Evolutionary conservation across 2,113 vertebrate species (phyloP).

Genomic region (Theristicus caerulescens): DNA sequence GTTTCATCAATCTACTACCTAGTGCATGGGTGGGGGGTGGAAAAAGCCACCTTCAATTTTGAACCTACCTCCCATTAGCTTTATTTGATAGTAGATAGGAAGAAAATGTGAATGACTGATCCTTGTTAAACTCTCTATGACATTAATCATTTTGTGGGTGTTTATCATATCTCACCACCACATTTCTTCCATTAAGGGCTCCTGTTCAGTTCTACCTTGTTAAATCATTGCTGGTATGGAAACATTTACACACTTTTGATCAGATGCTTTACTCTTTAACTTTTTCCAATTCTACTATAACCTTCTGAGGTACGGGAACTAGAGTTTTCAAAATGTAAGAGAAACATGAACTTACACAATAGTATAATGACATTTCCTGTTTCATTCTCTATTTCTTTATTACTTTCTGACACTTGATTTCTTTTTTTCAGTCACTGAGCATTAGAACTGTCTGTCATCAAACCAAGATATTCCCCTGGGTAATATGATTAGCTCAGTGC

Average conservation of each 20-base stretch:
- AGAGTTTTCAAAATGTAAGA: not conserved
- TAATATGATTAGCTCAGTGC: not conserved
- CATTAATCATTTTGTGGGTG: not conserved
- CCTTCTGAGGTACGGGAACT: fast-evolving
- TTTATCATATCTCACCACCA: not conserved
- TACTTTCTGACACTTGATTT: not conserved
- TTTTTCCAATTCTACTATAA: not conserved
- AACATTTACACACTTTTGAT: not conserved
- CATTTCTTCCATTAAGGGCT: not conserved
- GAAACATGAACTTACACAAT: not conserved
- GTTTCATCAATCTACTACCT: not conserved
- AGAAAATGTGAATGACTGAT: not conserved
- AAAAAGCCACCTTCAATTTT: not conserved
- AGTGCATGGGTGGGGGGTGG: not conserved
- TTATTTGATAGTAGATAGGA: not conserved
- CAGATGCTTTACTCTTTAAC: not conserved
- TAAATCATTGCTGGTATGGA: not conserved
- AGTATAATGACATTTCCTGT: not conserved
- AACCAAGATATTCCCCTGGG: not conserved
- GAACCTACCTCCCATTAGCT: not conserved
- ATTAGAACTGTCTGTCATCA: not conserved
- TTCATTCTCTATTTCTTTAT: not conserved
- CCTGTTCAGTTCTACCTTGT: not conserved
- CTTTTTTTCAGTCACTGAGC: not conserved
- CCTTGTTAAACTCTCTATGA: not conserved